Percentiles rank a stretch among this genome's conserved stretches.
phyloP scores from a whole-genome alignment of 2,797 vertebrate genomes.

The Phoeniculus purpureus region DNA sequence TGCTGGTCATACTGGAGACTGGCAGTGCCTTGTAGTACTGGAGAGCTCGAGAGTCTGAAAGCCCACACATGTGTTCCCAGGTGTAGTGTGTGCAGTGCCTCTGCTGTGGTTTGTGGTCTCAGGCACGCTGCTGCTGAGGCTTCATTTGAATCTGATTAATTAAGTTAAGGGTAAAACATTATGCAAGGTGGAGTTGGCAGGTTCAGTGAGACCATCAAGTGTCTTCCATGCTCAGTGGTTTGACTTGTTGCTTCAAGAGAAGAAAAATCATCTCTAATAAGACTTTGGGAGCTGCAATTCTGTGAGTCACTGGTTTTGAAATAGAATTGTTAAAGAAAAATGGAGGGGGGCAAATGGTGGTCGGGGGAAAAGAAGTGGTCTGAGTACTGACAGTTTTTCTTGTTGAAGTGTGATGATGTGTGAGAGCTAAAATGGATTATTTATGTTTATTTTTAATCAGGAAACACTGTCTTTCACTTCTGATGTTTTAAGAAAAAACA shows the following conservation, averaged over 20 bases:
- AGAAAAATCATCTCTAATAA: neutral
- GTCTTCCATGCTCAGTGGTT: neutral
- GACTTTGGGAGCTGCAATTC: neutral
- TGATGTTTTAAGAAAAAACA: neutral
- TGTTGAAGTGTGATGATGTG: neutral
- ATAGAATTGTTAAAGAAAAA: neutral
- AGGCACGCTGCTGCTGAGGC: neutral
- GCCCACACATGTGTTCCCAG: neutral
- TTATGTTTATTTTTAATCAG: neutral
- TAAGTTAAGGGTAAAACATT: neutral
- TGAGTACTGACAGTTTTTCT: neutral
- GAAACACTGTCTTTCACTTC: neutral
- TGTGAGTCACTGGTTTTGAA: neutral
- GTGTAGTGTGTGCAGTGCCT: neutral
- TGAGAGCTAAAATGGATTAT: neutral
- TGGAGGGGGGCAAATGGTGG: accelerated
- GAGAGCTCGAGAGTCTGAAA: neutral
- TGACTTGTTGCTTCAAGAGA: neutral
- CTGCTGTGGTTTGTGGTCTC: slow-evolving; percentile 1
- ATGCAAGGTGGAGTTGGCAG: neutral
- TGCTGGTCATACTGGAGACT: accelerated
- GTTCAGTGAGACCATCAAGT: neutral
- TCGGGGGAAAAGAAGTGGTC: neutral
- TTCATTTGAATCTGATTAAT: slow-evolving; percentile 3
- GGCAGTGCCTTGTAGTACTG: accelerated